Percentiles rank a stretch among this genome's conserved stretches.
These are phyloP conservation scores for Epinephelus fuscoguttatus DNA, from an alignment of 2,113 vertebrate species.

Conservation along the genomic window DNA sequence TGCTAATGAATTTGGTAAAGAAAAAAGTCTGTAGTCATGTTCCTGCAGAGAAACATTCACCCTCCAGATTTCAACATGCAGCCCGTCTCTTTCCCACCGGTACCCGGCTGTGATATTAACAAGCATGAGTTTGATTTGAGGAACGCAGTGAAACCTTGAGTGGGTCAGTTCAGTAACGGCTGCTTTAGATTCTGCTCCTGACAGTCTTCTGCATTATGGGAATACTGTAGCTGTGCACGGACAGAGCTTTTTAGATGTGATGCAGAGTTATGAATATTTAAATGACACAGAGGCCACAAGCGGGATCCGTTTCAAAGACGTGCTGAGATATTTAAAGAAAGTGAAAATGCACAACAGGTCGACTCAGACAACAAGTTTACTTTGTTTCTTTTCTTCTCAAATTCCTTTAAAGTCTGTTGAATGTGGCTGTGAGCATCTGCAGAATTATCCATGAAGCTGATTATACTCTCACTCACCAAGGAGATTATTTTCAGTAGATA, in stretches of 20 bases:
- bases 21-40: not conserved
- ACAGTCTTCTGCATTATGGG: slow-evolving; percentile 1
- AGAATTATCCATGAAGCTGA: not conserved
- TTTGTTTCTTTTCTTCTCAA: not conserved
- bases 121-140: not conserved
- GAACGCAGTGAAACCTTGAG: not conserved
- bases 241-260: not conserved
- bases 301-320: no score
- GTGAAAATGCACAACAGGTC: not conserved
- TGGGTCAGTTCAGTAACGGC: slow-evolving; percentile 3
- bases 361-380: not conserved
- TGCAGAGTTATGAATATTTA: slow-evolving; percentile 37
- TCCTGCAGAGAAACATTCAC: not conserved
- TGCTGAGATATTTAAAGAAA: not conserved
- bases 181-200: slow-evolving; percentile 12
- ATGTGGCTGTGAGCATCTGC: not conserved
- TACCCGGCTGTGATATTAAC: not conserved
- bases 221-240: not conserved
- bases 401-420: not conserved
- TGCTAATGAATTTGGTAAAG: not conserved
- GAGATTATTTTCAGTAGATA: not conserved
- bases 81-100: not conserved
- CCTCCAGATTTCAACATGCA: not conserved
- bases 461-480: not conserved
- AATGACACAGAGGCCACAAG: not conserved